Base-by-base conservation (phyloP, 2,797 vertebrate genomes). In the Apodemus agrarius region DNA sequence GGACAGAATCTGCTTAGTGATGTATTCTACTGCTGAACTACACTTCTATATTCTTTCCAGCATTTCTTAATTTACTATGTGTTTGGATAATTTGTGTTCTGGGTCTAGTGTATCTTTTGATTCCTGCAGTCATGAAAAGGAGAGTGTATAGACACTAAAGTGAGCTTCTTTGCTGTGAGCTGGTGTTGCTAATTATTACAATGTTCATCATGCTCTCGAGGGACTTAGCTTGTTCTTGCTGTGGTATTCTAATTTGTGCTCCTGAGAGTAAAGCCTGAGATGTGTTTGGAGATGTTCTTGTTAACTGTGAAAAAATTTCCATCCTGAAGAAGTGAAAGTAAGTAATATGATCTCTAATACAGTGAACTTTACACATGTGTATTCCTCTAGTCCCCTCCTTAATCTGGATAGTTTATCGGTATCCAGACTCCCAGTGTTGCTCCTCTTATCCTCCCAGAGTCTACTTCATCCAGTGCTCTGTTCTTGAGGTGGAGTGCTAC, bases 201-300 rank as follows among this genome's bases (percentile, higher is more conserved):
- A 29, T 82, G 49, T 37, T 82, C 57, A 54, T 80, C 40, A 31
- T 83, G 21, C 29, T 78, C 89, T 90, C 22, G 16, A 72, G 69
- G 59, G 91, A 76, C 26, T 78, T 92, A 26, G 87, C 37, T 54
- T 92, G n/a, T 79, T 31, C 87, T 61, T 94, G 88, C 81, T 96
- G 16, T 87, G 59, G 49, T 54, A 12, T 83, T 96, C 34, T 95
- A 63, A 87, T 90, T 83, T 92, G 83, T 96, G 82, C 78, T 90
- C 72, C 72, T 84, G 81, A 90, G 46, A 88, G 37, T 80, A 84
- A 75, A 80, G 52, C 57, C 57, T 43, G 29, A 92, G 3, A 1
- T 78, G 24, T 83, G 31, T 37, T 83, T 92, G 82, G 37, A 54
- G 69, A 57, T 83, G 31, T 85, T 81, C 74, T 52, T 93, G 46